These are phyloP conservation scores for Hypena proboscidalis DNA, from an alignment of 2,888 invertebrate species.

Conservation along the genomic window DNA sequence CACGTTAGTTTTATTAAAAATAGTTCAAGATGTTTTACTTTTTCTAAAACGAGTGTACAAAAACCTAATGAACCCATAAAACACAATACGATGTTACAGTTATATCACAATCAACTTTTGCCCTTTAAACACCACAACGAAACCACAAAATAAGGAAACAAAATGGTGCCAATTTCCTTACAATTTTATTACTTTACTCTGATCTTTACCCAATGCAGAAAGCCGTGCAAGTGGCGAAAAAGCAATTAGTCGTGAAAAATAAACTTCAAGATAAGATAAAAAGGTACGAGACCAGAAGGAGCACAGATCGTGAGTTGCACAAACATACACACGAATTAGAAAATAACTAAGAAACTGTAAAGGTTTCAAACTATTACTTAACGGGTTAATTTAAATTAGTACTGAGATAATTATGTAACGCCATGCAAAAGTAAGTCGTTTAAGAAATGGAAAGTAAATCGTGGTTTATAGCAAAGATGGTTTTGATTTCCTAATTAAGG, in stretches of 20 bases:
- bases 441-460: too few species aligned
- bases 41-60: too few species aligned
- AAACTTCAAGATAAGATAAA: constrained; percentile 2
- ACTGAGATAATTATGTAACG: constrained; percentile 31
- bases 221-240: background rate
- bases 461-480: too few species aligned
- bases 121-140: too few species aligned
- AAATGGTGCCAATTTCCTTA: background rate
- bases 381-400: constrained; percentile 41
- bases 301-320: constrained; percentile 40
- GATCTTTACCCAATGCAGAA: background rate
- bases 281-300: background rate
- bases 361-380: constrained; percentile 27
- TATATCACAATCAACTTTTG: too few species aligned
- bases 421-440: constrained; percentile 16
- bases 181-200: background rate
- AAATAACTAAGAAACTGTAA: constrained; percentile 26
- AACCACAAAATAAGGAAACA: too few species aligned
- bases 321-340: constrained; percentile 28
- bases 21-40: too few species aligned
- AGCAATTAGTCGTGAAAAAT: constrained; percentile 4
- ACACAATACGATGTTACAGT: too few species aligned
- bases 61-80: too few species aligned
- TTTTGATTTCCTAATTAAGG: too few species aligned
- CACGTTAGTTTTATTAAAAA: too few species aligned